Evolutionary conservation across 2,888 invertebrate species (phyloP).

Genomic region (Cybosia mesomella): DNA sequence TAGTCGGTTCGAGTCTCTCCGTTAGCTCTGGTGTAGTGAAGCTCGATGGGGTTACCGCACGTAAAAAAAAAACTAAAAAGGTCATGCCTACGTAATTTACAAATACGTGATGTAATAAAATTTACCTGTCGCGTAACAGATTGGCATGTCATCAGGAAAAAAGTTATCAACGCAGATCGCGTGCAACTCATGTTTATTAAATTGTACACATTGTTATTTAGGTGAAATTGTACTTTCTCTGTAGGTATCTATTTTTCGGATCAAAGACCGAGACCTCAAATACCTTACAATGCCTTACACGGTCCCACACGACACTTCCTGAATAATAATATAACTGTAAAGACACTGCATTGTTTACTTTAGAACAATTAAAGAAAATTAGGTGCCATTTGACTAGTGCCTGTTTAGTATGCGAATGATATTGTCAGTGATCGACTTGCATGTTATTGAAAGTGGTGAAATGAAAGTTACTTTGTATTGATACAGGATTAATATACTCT

Average conservation of each 20-base stretch:
- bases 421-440: constrained; percentile 49
- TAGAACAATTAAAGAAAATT: constrained; percentile 70
- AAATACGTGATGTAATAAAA: neutral
- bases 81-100: neutral
- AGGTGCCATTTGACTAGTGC: constrained; percentile 52
- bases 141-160: constrained; percentile 1
- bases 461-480: constrained; percentile 48
- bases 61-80: neutral
- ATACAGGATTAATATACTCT: neutral
- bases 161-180: constrained; percentile 20
- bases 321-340: constrained; percentile 72
- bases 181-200: constrained; percentile 38
- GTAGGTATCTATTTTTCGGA: constrained; percentile 61
- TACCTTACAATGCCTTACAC: constrained; percentile 67
- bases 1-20: too few species aligned
- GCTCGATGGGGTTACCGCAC: neutral
- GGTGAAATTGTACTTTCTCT: constrained; percentile 79
- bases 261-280: constrained; percentile 65
- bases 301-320: constrained; percentile 58
- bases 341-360: constrained; percentile 53
- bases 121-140: neutral
- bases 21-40: neutral
- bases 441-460: constrained; percentile 57
- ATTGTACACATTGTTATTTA: constrained; percentile 57
- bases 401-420: constrained; percentile 56